Conservation (phyloP, 2,797 vertebrate species). For the Microctenopoma lineatum region DNA sequence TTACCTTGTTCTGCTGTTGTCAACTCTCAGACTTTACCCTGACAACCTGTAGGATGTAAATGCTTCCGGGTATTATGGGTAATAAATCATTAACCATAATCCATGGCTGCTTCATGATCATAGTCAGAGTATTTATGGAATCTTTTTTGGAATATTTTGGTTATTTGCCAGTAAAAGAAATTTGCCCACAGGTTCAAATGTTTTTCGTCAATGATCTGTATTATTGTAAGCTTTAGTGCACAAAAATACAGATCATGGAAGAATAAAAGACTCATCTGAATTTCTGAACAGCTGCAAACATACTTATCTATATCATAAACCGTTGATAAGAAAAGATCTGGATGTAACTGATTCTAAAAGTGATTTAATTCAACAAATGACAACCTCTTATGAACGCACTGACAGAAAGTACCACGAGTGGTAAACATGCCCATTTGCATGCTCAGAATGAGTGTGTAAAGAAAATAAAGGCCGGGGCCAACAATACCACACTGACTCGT, state of each 20-base stretch:
- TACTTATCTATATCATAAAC: neutral
- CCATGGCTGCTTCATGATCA: neutral
- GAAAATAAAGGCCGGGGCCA: constrained; percentile 26
- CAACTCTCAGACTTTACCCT: constrained; percentile 33
- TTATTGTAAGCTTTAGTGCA: neutral
- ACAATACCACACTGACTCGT: constrained; percentile 23
- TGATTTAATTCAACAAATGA: constrained; percentile 17
- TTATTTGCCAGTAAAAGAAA: neutral
- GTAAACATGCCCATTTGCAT: constrained; percentile 30
- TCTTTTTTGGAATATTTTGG: too few species aligned
- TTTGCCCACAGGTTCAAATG: neutral
- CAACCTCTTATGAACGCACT: constrained; percentile 17
- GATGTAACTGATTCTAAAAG: neutral
- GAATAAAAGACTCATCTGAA: neutral
- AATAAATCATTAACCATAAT: constrained; percentile 46
- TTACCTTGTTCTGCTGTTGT: neutral
- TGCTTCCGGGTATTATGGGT: constrained; percentile 21
- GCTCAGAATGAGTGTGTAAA: constrained; percentile 4
- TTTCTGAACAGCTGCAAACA: neutral
- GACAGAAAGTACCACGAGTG: constrained; percentile 15
- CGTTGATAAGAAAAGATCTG: neutral
- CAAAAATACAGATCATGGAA: neutral
- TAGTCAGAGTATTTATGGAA: neutral
- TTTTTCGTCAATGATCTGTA: neutral
- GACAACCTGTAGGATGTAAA: neutral